phyloP scores from a whole-genome alignment of 2,113 vertebrate species.

The Apistogramma diplotaenia region DNA sequence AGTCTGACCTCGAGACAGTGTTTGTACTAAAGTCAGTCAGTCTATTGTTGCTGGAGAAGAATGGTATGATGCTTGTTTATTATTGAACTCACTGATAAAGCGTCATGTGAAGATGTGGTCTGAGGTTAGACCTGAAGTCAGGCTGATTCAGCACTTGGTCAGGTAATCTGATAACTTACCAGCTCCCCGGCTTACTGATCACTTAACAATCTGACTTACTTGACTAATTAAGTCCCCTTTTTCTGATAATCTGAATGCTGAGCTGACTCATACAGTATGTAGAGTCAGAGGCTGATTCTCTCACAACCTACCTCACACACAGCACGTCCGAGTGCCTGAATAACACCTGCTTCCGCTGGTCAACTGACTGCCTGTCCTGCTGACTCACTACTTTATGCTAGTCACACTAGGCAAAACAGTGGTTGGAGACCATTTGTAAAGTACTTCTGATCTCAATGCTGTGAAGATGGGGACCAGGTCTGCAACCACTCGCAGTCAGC shows the following conservation, averaged over 20 bases:
- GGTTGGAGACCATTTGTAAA: background rate
- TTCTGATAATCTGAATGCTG: background rate
- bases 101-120: background rate
- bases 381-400: background rate
- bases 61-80: conserved; percentile 40
- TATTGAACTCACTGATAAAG: conserved; percentile 13
- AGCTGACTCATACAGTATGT: background rate
- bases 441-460: background rate
- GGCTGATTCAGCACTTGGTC: background rate
- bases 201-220: background rate
- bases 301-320: background rate
- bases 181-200: background rate
- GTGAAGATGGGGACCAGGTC: background rate
- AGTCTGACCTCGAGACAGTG: conserved; percentile 34
- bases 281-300: background rate
- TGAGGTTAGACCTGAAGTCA: background rate
- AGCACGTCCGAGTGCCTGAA: background rate
- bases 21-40: conserved; percentile 40
- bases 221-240: background rate
- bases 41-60: conserved; percentile 51
- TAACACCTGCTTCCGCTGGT: background rate
- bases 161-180: background rate
- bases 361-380: background rate
- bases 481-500: background rate
- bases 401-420: background rate